Conservation (phyloP, 92 coral and sea anemone species). For the Chrysogorgia sp. region DNA sequence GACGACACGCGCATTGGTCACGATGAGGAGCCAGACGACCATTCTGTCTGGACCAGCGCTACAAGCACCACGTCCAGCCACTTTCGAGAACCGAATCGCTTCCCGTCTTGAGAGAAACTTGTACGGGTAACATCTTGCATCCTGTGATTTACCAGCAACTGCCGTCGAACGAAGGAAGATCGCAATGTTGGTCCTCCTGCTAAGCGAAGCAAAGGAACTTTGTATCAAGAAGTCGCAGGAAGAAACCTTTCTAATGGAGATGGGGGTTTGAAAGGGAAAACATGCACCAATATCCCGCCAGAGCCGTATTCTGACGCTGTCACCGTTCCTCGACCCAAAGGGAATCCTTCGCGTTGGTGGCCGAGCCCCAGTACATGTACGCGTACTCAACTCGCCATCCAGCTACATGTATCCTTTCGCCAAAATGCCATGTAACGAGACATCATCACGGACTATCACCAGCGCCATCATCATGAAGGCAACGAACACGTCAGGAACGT, state of each 20-base stretch:
- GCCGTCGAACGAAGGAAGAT: too few relatives aligned
- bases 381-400: constrained; percentile 8
- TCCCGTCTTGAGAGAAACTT: too few relatives aligned
- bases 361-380: not conserved
- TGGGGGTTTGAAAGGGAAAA: not conserved
- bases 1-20: not conserved
- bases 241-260: not conserved
- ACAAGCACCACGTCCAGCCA: constrained; percentile 39
- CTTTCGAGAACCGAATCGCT: too few relatives aligned
- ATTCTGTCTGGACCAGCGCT: not conserved
- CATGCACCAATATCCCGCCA: not conserved
- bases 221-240: constrained; percentile 9
- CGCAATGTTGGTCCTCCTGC: too few relatives aligned
- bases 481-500: constrained; percentile 19
- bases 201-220: too few relatives aligned
- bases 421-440: constrained; percentile 51
- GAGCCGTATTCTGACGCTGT: not conserved
- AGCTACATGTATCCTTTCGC: constrained; percentile 56
- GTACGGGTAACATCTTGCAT: too few relatives aligned
- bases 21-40: constrained; percentile 41
- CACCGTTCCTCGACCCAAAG: not conserved
- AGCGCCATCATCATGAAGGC: constrained; percentile 40
- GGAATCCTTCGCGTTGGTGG: constrained; percentile 22
- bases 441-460: constrained; percentile 42
- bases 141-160: too few relatives aligned